A percentile compares a stretch with the other conserved stretches of the same genome.
phyloP scores from a whole-genome alignment of 2,888 invertebrate species.

The Crematogaster levior region DNA sequence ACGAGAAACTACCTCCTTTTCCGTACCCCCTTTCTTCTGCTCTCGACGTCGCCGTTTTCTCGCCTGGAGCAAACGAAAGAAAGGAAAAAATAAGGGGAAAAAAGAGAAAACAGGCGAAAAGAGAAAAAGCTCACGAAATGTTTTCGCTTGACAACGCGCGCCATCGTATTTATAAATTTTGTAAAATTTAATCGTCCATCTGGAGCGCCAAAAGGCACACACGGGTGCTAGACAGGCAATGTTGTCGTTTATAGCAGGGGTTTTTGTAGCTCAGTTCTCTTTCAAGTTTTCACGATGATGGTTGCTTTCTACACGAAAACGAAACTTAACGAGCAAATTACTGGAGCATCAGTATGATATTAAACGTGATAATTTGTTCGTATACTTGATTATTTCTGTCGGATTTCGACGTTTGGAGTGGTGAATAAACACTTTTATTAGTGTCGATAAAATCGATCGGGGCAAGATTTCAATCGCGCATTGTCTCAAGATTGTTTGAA shows the following conservation, averaged over 20 bases:
- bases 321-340: no score
- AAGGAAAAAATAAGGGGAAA: background rate
- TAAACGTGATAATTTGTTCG: background rate
- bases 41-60: constrained; percentile 40
- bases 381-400: background rate
- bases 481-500: background rate
- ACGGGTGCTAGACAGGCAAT: background rate
- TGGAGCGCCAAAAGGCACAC: background rate
- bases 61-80: constrained; percentile 27
- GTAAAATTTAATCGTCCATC: constrained; percentile 41
- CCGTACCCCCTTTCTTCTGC: background rate
- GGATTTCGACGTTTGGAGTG: background rate
- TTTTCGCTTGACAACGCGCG: constrained; percentile 43
- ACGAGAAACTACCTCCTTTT: constrained; percentile 61
- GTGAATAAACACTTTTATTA: background rate
- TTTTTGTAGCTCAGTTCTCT: background rate
- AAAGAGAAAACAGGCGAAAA: background rate
- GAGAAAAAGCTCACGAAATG: constrained; percentile 23
- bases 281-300: background rate
- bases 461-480: background rate
- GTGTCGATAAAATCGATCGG: background rate
- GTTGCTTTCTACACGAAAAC: background rate
- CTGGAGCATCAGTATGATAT: background rate
- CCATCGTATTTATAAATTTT: constrained; percentile 35
- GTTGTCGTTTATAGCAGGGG: constrained; percentile 17